Evolutionary conservation across 2,113 vertebrate genomes (phyloP), one percentile per base, ranked within the genome.

Genomic region (Lophius piscatorius): DNA sequence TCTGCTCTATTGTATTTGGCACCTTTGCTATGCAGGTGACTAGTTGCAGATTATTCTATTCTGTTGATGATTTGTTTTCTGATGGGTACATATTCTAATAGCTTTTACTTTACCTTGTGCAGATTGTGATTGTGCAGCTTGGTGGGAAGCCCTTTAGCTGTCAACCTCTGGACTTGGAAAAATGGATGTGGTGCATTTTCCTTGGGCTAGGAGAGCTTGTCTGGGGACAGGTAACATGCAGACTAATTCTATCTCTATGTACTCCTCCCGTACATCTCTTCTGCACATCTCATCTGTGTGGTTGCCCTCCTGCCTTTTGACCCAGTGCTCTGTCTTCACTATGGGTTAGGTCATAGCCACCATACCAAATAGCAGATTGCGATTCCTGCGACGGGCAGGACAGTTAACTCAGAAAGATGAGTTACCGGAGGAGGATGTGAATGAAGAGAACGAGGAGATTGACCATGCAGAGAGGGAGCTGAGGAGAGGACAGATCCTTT

Each of bases 151-250:
- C 97, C 0, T 99, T 99, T 84, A 99, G 97, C 81, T 99, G 97
- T 72, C 92, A 94, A 13, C 96, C 96, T 3, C 90, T 99, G 63
- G 86, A 97, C 82, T 72, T 96, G 77, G 96, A 98, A 74, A 97
- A 99, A 74, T 99, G 97, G 97, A 93, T 98, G 94, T 99, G 97
- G 97, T 99, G 97, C 86, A 90, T 98, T 78, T 98, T 99, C 88
- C 94, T 99, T 5, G 96, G 96, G 41, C 55, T 99, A 24, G 97
- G 96, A 82, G 97, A 99, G 80, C 94, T 99, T 28, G 91, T 99
- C 40, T 99, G 97, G 97, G 97, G 97, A 78, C 97, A 99, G 96
- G 97, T 99, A 91, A 93, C 18, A 29, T 18, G 7, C 39, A 20
- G 28, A 13, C 14, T 55, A 26, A 44, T 42, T 39, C 6, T 67